Percentiles rank a stretch among this genome's conserved stretches.
Conservation (phyloP, 2,113 vertebrate species). For the Piaya cayana region DNA sequence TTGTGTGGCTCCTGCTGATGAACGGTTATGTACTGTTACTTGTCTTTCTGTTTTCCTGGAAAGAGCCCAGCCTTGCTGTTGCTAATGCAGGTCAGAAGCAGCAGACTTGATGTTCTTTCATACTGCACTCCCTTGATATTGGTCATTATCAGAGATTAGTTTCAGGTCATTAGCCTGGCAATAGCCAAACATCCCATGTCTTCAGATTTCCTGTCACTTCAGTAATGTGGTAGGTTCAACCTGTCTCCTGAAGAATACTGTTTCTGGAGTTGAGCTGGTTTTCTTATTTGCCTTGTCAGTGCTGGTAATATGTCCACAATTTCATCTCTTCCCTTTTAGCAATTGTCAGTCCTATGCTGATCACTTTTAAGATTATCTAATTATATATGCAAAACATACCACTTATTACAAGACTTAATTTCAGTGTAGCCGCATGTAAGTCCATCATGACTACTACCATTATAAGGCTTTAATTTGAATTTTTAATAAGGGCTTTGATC, state of each 20-base stretch:
- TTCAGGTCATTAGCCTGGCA: background rate
- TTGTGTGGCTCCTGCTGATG: background rate
- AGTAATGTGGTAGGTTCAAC: background rate
- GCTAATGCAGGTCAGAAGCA: background rate
- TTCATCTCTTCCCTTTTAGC: background rate
- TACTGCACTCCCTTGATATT: background rate
- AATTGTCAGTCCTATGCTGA: background rate
- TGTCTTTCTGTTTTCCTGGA: background rate
- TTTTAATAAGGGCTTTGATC: conserved; percentile 54
- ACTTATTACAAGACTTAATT: conserved; percentile 25
- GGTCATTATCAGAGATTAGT: background rate
- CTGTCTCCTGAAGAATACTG: background rate
- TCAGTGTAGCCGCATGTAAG: background rate
- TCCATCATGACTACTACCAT: conserved; percentile 37
- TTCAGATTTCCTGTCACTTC: background rate
- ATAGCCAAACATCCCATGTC: background rate
- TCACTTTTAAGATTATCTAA: background rate
- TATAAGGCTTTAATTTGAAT: conserved; percentile 27
- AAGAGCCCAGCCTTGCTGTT: background rate
- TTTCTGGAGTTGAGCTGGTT: background rate
- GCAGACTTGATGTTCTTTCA: background rate
- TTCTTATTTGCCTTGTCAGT: background rate
- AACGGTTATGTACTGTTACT: background rate
- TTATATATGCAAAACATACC: conserved; percentile 27
- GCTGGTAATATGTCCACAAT: background rate